phyloP scores from a whole-genome alignment of 2,797 vertebrate genomes.

The Diplodus sargus region DNA sequence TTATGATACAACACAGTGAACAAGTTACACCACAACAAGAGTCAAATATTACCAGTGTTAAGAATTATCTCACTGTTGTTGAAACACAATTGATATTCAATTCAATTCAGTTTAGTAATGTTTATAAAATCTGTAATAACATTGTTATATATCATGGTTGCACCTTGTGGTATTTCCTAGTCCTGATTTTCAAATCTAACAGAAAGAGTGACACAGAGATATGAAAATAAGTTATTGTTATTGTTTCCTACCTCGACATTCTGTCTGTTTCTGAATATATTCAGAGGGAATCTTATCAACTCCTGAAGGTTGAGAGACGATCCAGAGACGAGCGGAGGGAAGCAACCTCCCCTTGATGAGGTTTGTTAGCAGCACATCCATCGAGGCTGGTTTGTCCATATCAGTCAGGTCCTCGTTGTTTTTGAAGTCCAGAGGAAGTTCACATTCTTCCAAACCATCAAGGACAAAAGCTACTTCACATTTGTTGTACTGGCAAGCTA shows the following conservation, averaged over 20 bases:
- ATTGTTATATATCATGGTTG: neutral
- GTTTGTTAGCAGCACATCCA: slow-evolving; percentile 60
- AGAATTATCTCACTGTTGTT: neutral
- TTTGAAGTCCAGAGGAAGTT: slow-evolving; percentile 65
- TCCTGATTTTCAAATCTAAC: neutral
- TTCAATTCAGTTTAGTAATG: too few species aligned
- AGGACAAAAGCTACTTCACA: slow-evolving; percentile 65
- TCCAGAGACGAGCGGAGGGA: slow-evolving; percentile 51
- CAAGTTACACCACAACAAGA: too few species aligned
- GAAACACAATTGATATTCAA: too few species aligned
- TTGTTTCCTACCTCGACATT: slow-evolving; percentile 48
- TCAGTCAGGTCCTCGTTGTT: slow-evolving; percentile 16
- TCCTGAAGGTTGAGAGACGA: slow-evolving; percentile 50
- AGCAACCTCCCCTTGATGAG: slow-evolving; percentile 50
- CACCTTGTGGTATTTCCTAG: neutral
- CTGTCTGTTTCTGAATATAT: slow-evolving; percentile 34
- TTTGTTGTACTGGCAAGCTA: neutral
- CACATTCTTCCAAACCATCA: slow-evolving; percentile 71
- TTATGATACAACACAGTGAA: too few species aligned
- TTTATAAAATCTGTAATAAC: neutral
- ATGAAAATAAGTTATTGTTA: neutral
- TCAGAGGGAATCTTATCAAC: slow-evolving; percentile 15
- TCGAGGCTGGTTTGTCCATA: neutral
- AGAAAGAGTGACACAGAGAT: neutral
- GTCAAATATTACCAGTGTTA: neutral